These are phyloP conservation scores for Lithodes maja DNA, from an alignment of 2,888 invertebrate genomes.

Conservation along the genomic window DNA sequence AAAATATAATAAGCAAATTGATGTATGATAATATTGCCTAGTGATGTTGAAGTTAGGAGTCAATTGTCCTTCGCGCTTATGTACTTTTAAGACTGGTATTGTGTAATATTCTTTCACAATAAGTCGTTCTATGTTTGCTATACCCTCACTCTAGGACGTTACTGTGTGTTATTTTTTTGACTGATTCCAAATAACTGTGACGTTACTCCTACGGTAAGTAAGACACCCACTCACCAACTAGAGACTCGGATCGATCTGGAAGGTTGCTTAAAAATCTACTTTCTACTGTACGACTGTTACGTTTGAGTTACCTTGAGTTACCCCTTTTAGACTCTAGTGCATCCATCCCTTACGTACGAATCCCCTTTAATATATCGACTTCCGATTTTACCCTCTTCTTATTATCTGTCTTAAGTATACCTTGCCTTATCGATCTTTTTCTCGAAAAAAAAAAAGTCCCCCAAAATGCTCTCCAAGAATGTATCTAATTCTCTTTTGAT, in stretches of 20 bases:
- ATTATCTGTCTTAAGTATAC: background rate
- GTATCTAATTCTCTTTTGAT: constrained; percentile 27
- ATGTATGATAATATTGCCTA: background rate
- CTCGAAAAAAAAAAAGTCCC: background rate
- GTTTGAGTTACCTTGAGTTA: no score
- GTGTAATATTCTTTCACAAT: background rate
- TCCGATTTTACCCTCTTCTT: background rate
- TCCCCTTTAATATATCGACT: background rate
- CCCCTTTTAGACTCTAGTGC: no score
- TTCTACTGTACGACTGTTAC: no score
- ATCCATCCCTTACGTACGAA: background rate
- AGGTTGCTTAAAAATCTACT: background rate
- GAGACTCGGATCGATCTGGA: constrained; percentile 7
- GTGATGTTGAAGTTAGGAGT: background rate
- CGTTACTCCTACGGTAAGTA: background rate
- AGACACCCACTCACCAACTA: background rate
- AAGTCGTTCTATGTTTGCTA: background rate
- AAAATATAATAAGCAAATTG: background rate
- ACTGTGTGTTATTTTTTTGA: background rate
- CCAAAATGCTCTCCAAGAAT: background rate
- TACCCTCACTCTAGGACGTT: background rate
- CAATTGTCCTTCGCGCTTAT: background rate
- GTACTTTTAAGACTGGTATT: background rate
- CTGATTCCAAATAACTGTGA: background rate
- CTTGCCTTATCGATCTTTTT: constrained; percentile 4